Evolutionary conservation across 1,140 invertebrate species (phyloP).

Genomic region (Saxidomus purpurata): DNA sequence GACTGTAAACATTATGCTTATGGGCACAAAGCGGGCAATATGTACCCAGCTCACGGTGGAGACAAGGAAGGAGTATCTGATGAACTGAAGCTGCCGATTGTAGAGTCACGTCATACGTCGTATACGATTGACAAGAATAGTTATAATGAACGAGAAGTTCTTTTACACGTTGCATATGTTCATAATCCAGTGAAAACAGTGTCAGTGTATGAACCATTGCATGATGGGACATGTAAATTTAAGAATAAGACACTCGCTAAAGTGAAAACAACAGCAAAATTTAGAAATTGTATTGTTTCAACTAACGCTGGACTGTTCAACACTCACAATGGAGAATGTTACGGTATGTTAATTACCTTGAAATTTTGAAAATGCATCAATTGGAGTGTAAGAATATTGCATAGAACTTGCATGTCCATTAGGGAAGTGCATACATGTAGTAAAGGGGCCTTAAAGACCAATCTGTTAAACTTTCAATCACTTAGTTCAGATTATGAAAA

Average conservation of each 20-base stretch:
- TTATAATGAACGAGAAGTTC: slow-evolving; percentile 16
- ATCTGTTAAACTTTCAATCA: too few relatives aligned
- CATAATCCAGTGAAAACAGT: slow-evolving; percentile 51
- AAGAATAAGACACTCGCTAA: slow-evolving; percentile 71
- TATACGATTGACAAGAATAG: not conserved
- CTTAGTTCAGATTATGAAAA: too few relatives aligned
- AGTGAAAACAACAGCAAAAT: slow-evolving; percentile 76
- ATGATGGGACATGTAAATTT: slow-evolving; percentile 46
- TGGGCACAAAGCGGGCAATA: not conserved
- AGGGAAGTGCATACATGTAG: too few relatives aligned
- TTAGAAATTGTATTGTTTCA: slow-evolving; percentile 82
- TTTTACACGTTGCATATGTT: slow-evolving; percentile 28
- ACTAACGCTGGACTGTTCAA: slow-evolving; percentile 86
- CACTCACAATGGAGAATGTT: slow-evolving; percentile 81
- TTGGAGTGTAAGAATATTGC: too few relatives aligned
- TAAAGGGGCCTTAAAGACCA: too few relatives aligned
- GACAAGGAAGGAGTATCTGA: not conserved
- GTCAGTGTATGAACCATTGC: slow-evolving; percentile 60
- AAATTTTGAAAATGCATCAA: too few relatives aligned
- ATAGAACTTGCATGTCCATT: too few relatives aligned
- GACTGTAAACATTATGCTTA: slow-evolving; percentile 18
- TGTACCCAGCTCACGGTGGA: slow-evolving; percentile 1
- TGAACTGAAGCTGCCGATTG: slow-evolving; percentile 1
- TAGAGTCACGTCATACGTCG: not conserved
- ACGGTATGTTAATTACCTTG: slow-evolving; percentile 79